A percentile compares a stretch with the other conserved stretches of the same genome.
Evolutionary conservation across 2,888 invertebrate genomes (phyloP).

Genomic region (Anodontia alba): DNA sequence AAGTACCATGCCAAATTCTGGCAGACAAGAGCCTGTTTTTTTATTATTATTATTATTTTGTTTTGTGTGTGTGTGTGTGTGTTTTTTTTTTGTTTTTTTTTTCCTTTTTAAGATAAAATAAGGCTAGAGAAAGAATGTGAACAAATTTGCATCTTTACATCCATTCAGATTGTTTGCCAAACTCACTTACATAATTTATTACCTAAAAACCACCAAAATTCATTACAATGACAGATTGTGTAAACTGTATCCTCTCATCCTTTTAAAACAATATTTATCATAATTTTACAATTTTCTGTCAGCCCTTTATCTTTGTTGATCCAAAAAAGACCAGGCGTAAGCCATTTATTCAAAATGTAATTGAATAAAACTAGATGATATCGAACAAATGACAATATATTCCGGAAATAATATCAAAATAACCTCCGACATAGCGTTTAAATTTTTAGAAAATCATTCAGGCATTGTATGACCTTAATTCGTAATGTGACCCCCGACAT

Average conservation of each 20-base stretch:
- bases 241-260: not conserved
- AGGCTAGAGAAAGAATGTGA: no score
- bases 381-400: constrained; percentile 11
- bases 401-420: constrained; percentile 17
- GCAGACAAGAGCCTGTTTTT: no score
- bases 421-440: constrained; percentile 28
- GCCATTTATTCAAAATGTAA: not conserved
- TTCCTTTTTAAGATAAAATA: no score
- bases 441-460: constrained; percentile 23
- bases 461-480: constrained; percentile 35
- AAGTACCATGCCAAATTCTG: no score
- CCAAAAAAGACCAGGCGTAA: not conserved
- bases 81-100: no score
- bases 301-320: not conserved
- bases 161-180: no score
- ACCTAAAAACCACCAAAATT: not conserved
- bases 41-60: no score
- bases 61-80: no score
- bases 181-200: no score
- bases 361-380: constrained; percentile 9
- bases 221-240: not conserved
- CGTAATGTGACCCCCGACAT: constrained; percentile 14
- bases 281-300: constrained; percentile 9
- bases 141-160: no score
- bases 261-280: constrained; percentile 13